Evolutionary conservation across 2,113 vertebrate species (phyloP).

Genomic region (Oryzias melastigma): DNA sequence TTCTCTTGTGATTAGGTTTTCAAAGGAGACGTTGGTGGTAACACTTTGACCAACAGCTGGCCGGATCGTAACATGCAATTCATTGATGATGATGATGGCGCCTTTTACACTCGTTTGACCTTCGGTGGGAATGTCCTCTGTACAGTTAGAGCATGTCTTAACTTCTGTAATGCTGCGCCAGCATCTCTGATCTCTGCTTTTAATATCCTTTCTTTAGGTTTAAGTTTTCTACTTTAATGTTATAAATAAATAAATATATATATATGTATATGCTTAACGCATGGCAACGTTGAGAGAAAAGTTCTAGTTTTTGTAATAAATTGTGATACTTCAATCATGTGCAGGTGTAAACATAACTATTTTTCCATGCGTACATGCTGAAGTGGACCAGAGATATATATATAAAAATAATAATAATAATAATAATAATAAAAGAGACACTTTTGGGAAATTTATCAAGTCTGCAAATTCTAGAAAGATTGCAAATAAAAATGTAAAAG

Average conservation of each 20-base stretch:
- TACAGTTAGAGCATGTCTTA: conserved; percentile 81
- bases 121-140: conserved; percentile 74
- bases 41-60: conserved; percentile 37
- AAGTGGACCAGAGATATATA: neutral
- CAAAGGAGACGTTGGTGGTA: conserved; percentile 42
- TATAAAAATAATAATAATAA: no score
- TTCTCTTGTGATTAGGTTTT: conserved; percentile 60
- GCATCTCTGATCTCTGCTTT: conserved; percentile 77
- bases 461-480: neutral
- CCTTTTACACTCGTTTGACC: conserved; percentile 72
- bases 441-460: neutral
- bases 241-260: no score
- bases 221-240: conserved; percentile 81
- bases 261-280: conserved; percentile 74
- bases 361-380: conserved; percentile 13
- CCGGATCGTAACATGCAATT: conserved; percentile 55
- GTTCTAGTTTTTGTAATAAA: conserved; percentile 84
- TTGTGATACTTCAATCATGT: conserved; percentile 78
- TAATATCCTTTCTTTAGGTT: conserved; percentile 70
- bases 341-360: conserved; percentile 30
- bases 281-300: conserved; percentile 78
- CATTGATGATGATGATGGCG: conserved; percentile 45
- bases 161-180: conserved; percentile 74
- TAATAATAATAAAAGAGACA: neutral
- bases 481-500: no score